Conservation (phyloP, 1,140 invertebrate genomes). For the Saccostrea cuccullata region DNA sequence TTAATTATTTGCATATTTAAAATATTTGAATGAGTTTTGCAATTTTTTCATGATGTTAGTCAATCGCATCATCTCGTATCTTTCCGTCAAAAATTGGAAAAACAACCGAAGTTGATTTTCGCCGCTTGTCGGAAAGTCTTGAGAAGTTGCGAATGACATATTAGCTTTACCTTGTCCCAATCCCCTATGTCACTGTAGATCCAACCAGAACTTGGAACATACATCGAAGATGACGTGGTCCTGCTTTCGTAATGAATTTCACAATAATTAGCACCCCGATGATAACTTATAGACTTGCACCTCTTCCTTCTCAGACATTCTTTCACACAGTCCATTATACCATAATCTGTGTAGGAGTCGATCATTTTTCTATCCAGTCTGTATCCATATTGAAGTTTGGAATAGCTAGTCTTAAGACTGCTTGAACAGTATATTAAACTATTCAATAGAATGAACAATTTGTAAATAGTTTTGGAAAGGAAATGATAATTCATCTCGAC, state of each 20-base stretch:
- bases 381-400: background rate
- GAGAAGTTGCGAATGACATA: too few species aligned
- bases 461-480: too few species aligned
- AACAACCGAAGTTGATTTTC: too few species aligned
- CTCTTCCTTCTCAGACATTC: background rate
- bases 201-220: background rate
- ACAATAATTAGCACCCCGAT: background rate
- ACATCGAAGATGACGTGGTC: background rate
- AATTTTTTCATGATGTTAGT: too few species aligned
- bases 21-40: too few species aligned
- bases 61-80: too few species aligned
- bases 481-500: too few species aligned
- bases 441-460: too few species aligned
- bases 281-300: background rate
- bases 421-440: too few species aligned
- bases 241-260: background rate
- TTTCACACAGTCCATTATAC: background rate
- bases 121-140: too few species aligned
- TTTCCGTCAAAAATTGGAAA: too few species aligned
- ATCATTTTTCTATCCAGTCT: background rate
- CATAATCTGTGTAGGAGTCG: background rate
- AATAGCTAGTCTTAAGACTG: background rate
- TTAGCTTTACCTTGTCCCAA: background rate
- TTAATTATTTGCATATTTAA: too few species aligned
- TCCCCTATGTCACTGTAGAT: background rate